Percentiles rank a stretch among this genome's conserved stretches.
Conservation (phyloP, 1,140 invertebrate genomes). For the Drosophila parabipectinata region DNA sequence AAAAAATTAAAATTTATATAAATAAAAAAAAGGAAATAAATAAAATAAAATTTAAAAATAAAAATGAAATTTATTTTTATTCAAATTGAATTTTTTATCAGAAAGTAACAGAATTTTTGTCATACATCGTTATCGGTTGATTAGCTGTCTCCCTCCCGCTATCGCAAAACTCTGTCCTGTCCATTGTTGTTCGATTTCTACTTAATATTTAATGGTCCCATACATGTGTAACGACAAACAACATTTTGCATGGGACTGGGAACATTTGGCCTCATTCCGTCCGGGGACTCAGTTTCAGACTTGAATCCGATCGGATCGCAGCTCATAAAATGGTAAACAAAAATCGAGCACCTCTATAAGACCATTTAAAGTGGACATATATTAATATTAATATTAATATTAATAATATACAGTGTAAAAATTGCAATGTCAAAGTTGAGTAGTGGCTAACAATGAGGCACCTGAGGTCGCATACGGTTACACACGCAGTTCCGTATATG, state of each 20-base stretch:
- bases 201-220: slow-evolving; percentile 55
- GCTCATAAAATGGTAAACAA: slow-evolving; percentile 23
- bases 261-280: slow-evolving; percentile 65
- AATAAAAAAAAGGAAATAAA: not conserved
- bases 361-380: no score
- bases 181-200: slow-evolving; percentile 56
- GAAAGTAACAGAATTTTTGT: slow-evolving; percentile 3
- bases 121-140: slow-evolving; percentile 33
- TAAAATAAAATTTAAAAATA: not conserved
- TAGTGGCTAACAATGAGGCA: slow-evolving; percentile 33
- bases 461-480: slow-evolving; percentile 20
- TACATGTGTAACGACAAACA: slow-evolving; percentile 55
- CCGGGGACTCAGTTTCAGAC: slow-evolving; percentile 58
- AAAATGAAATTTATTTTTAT: not conserved
- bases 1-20: no score
- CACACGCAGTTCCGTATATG: not conserved
- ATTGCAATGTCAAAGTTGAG: slow-evolving; percentile 29
- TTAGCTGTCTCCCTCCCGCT: slow-evolving; percentile 40
- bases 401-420: not conserved
- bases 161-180: slow-evolving; percentile 37
- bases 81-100: not conserved
- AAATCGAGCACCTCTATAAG: slow-evolving; percentile 16
- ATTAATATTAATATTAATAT: no score
- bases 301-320: slow-evolving; percentile 62
- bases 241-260: slow-evolving; percentile 62